Conservation (phyloP, 2,797 vertebrate genomes). For the Enteromius paludinosus region DNA sequence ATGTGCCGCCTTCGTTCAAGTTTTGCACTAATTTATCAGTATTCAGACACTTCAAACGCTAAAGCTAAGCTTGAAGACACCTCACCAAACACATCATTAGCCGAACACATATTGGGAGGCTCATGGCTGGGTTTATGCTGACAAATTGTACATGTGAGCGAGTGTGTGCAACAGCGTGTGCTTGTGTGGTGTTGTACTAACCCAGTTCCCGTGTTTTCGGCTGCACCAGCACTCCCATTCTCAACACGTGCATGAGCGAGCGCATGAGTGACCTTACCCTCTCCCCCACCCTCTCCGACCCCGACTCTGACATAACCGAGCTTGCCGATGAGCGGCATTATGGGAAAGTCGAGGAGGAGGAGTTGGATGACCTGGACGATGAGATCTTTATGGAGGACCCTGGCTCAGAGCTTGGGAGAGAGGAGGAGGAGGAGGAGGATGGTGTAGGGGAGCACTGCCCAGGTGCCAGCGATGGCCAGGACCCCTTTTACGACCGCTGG, state of each 20-base stretch:
- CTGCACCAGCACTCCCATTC: slow-evolving; percentile 98
- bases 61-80: slow-evolving; percentile 16
- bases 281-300: slow-evolving; percentile 97
- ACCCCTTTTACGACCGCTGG: slow-evolving; percentile 99
- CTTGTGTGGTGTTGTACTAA: slow-evolving; percentile 84
- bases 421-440: slow-evolving; percentile 65
- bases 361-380: slow-evolving; percentile 81
- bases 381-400: slow-evolving; percentile 95
- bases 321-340: slow-evolving; percentile 93
- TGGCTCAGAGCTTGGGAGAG: slow-evolving; percentile 79
- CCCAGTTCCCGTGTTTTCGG: slow-evolving; percentile 92
- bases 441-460: slow-evolving; percentile 78
- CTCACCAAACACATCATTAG: slow-evolving; percentile 14
- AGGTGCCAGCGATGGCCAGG: slow-evolving; percentile 91
- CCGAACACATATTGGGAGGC: slow-evolving; percentile 1
- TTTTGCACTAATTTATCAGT: slow-evolving; percentile 13
- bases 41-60: slow-evolving; percentile 26
- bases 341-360: slow-evolving; percentile 86
- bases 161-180: slow-evolving; percentile 53
- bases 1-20: slow-evolving; percentile 3
- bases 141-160: slow-evolving; percentile 20
- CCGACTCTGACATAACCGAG: slow-evolving; percentile 96
- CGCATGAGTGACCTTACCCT: slow-evolving; percentile 99
- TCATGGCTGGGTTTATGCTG: slow-evolving; percentile 9
- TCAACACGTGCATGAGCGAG: slow-evolving; percentile 99